These are phyloP conservation scores for Eumaeus atala DNA, from an alignment of 1,140 invertebrate genomes.

Conservation along the genomic window DNA sequence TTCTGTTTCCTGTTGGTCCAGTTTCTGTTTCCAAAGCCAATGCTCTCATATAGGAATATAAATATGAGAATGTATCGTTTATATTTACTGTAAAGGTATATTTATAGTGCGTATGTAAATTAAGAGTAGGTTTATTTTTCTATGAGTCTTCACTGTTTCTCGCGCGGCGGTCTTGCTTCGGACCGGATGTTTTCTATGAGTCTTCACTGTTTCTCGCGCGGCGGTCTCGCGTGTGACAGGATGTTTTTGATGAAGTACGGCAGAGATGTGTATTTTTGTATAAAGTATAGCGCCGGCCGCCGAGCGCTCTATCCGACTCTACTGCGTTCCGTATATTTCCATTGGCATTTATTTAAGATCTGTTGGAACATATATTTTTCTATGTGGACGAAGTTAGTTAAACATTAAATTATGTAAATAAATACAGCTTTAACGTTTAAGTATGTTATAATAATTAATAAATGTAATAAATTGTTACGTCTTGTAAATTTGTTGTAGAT, in stretches of 20 bases:
- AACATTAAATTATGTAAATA: constrained; percentile 44
- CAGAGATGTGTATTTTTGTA: constrained; percentile 55
- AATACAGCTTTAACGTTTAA: constrained; percentile 64
- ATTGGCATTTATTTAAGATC: constrained; percentile 47
- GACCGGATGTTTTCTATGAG: neutral
- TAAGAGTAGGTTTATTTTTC: constrained; percentile 56
- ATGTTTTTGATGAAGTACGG: neutral
- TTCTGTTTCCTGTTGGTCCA: neutral
- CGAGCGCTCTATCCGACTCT: constrained; percentile 38
- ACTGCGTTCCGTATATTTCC: constrained; percentile 38
- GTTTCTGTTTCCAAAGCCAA: neutral
- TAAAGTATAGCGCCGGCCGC: constrained; percentile 27
- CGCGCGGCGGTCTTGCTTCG: neutral
- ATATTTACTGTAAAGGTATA: constrained; percentile 36
- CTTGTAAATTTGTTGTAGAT: constrained; percentile 66
- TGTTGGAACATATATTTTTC: constrained; percentile 41
- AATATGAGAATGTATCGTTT: constrained; percentile 14
- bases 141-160: constrained; percentile 35
- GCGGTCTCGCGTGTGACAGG: neutral
- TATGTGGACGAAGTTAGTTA: constrained; percentile 40
- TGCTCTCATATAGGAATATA: constrained; percentile 3
- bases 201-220: constrained; percentile 1
- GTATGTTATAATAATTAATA: constrained; percentile 41
- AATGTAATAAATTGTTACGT: constrained; percentile 56
- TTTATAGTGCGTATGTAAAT: constrained; percentile 39